Base-by-base conservation (phyloP, 2,888 invertebrate genomes). In the Nomada fucata region DNA sequence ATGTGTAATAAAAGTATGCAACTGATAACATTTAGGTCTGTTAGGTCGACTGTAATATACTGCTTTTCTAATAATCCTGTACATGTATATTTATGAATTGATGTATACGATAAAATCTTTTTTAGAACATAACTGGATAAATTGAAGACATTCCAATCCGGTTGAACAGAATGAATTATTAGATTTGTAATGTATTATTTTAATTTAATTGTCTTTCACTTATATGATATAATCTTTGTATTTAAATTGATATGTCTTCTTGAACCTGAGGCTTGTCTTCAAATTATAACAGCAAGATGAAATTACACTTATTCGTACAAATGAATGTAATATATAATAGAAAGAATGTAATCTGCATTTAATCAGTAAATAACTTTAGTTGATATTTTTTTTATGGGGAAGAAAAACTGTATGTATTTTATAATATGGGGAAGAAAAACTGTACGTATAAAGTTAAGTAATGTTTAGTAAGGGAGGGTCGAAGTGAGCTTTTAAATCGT, bases 1-100 rank as follows among this genome's bases (percentile, higher is more conserved):
- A 84, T 52, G 79, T 86, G 69, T 86, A 80, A 84, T 60, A 69
- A 78, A 64, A 59, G 57, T 81, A 68, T 64, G 59, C 53, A 76
- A 70, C 67, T 76, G 77, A 86, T 70, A 73, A 67, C 63, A 77
- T 69, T 76, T 61, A 52, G 75, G 57, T 82, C 71, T 65, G 78
- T 76, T 61, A 52, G 75, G 57, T 82, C 71, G 68, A 81, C 80
- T 90, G 88, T 90, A 89, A 90, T 83, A 89, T 89, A 90, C 72
- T 82, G 79, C 83, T 83, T 89, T 82, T 89, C 81, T 87, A 85
- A 84, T 74, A 80, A 78, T 82, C 63, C 72, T 85, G 79, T 86
- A 75, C 81, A 88, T 86, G 83, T 80, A 53, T 82, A 83, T 78
- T 70, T 70, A 82, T 64, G 59, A 77, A 77, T 82, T 69, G 74